Evolutionary conservation across 2,888 invertebrate genomes (phyloP), one percentile per base, ranked within the genome.

Genomic region (Caenorhabditis sp.): DNA sequence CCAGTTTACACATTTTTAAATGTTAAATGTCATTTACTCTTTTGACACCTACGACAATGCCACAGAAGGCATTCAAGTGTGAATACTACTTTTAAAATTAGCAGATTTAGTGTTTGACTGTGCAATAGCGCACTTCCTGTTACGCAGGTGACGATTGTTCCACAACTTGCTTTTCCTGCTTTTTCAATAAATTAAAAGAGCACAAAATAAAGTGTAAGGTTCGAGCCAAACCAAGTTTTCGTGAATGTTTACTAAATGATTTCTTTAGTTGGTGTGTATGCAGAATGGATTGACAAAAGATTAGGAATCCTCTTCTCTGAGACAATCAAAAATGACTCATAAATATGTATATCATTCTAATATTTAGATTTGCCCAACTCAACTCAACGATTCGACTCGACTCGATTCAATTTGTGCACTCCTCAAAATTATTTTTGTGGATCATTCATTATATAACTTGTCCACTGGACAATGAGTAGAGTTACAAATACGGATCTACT

Each of bases 311-410:
- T 56, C 46, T 56, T 45, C 45, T 37, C 35, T 55, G 48, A 56
- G 48, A 65, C 37, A 65, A 55, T 46, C 55, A 56, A 65, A 32
- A 55, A 48, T 65, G 65, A 65, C 37, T 65, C 65, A 65, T 53
- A 27, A 24, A 17, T 17, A 2, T 35, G 24, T 13, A 20, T 22
- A 52, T 24, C 17, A 22, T 13, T 11, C 24, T 45, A 7, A 15
- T 48, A 41, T 52, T 41, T 50, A 62, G 62, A 50, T 13, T 37
- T 61, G 39, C 62, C 41, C 50, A 30, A 48, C 26, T 11, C 11
- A 37, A 11, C 24, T 1, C 22, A 27, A 2, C 2, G 48, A 22
- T 11, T 8, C 43, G 15, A 13, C 45, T 11, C 1, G 9, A 2
- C 11, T 3, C 35, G 9, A 35, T 35, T 35, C 6, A 35, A 9